Evolutionary conservation across 2,797 vertebrate species (phyloP).

Genomic region (Australoheros facetus): DNA sequence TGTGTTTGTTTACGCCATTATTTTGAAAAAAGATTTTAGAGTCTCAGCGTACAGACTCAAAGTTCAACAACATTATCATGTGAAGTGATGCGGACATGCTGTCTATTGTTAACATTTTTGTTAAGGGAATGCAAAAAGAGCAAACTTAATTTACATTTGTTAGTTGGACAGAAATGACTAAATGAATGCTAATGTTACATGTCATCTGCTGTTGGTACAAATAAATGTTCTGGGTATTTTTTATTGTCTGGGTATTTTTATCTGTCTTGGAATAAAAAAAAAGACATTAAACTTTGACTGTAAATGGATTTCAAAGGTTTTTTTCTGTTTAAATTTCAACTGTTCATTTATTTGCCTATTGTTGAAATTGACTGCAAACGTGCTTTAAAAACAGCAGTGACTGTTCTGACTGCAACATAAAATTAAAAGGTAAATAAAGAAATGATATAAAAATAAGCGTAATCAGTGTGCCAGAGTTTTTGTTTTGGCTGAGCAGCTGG

Average conservation of each 20-base stretch:
- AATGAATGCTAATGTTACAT: not conserved
- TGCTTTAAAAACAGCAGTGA: not conserved
- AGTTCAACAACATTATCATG: not conserved
- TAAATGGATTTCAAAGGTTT: too few species aligned
- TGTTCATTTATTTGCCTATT: not conserved
- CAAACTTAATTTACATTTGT: not conserved
- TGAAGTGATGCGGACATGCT: not conserved
- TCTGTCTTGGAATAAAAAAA: not conserved
- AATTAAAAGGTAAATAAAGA: not conserved
- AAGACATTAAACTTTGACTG: too few species aligned
- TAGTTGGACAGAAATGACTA: not conserved
- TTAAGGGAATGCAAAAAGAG: not conserved
- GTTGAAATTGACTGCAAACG: not conserved
- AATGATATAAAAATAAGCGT: not conserved
- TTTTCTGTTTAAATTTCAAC: too few species aligned
- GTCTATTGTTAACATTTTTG: not conserved
- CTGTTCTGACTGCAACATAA: not conserved
- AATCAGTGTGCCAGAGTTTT: not conserved
- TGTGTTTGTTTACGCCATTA: not conserved
- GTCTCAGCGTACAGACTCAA: not conserved
- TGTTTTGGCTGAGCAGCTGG: not conserved
- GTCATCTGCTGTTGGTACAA: not conserved
- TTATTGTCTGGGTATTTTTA: too few species aligned
- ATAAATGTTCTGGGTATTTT: too few species aligned
- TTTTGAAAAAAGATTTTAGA: not conserved